Base-by-base conservation (phyloP, 2,888 invertebrate genomes). In the Lasioglossum villosulum region DNA sequence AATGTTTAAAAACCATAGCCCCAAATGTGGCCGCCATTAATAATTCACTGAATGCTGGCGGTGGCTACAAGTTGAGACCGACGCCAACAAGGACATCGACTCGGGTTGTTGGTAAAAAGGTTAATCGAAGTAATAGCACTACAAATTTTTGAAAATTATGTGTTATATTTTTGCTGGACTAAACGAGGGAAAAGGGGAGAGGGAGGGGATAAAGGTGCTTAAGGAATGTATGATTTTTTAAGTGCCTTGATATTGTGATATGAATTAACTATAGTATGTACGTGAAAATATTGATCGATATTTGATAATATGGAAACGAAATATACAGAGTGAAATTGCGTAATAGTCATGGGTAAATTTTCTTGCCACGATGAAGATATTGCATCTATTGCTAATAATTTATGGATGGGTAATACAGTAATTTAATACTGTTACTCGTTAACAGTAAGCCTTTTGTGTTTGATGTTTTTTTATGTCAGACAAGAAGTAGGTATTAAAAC, bases 91-190 rank as follows among this genome's bases (percentile, higher is more conserved):
- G 94, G 85, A 90, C 91, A 3, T 95, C 95, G 45, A 95, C 95
- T 23, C 95, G 96, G 87, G 93, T 96, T 80, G 95, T 96, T 81
- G 97, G 97, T 56, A 96, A 96, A 93, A 96, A 96, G 92, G 96
- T 96, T 84, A 96, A 96, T 91, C 95, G 97, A 87, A 96, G 96
- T 90, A 95, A 95, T 92, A 97, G 96, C 92, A 96, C 96, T 76
- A 96, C 96, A 45, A 96, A 95, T 87, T 96, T 96, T 93, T 96
- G 95, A 87, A 82, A 86, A 23, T 80, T 84, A 78, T 78, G 48
- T 82, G 81, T 85, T 89, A 78, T 74, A 73, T 82, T 86, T 85
- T 75, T 84, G 76, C 83, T 72, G 75, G 78, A 88, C 80, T 78
- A 71, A 56, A 73, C 52, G 66, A 80, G 66, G 39, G 73, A 70